A percentile compares a stretch with the other conserved stretches of the same genome.
Evolutionary conservation across 2,113 vertebrate species (phyloP).

Genomic region (Aldabrachelys gigantea): DNA sequence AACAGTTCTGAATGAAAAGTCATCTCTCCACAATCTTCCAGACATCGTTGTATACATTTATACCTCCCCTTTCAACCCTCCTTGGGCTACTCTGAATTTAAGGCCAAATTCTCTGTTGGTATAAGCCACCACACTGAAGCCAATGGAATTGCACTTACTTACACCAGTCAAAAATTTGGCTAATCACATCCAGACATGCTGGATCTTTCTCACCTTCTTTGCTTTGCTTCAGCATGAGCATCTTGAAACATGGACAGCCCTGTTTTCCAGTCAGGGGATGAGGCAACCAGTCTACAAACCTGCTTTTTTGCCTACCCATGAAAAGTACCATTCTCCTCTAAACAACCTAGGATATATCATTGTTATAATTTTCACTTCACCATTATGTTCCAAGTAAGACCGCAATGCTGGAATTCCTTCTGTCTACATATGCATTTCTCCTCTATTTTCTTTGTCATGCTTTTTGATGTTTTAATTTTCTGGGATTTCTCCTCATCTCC

Average conservation of each 20-base stretch:
- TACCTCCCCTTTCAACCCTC: neutral
- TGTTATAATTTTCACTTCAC: neutral
- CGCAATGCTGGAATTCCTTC: neutral
- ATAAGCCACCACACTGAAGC: neutral
- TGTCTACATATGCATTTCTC: neutral
- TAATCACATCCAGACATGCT: neutral
- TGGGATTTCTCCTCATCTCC: neutral
- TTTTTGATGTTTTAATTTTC: conserved; percentile 29
- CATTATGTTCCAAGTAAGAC: neutral
- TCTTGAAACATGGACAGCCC: neutral
- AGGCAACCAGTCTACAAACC: neutral
- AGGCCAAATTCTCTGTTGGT: neutral
- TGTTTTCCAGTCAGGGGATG: neutral
- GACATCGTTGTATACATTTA: neutral
- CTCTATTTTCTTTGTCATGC: neutral
- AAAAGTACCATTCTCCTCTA: neutral
- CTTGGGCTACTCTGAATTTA: neutral
- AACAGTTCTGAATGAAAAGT: neutral
- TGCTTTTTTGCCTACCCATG: neutral
- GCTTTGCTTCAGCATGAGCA: neutral
- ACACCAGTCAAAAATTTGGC: neutral
- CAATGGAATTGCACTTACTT: neutral
- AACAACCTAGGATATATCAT: neutral
- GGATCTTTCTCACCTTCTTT: neutral
- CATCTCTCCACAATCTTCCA: neutral